Base-by-base conservation (phyloP, 2,797 vertebrate species). In the Graptemys geographica region DNA sequence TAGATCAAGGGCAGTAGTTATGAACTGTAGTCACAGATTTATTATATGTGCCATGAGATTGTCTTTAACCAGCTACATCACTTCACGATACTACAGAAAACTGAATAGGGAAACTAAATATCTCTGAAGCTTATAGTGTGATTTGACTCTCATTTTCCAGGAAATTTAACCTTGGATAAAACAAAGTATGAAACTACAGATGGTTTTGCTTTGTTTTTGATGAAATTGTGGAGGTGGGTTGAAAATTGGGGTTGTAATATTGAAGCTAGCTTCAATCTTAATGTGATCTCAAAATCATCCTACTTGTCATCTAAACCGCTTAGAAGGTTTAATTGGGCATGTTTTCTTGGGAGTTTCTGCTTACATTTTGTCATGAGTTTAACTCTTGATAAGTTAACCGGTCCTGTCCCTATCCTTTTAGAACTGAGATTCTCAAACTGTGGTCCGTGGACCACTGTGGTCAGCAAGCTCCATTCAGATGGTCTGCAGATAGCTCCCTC, bases 121-220 rank as follows among this genome's bases (percentile, higher is more conserved):
- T 79, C 12, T 0, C 0, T 82, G 13, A 12, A 37, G 8, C 8
- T 78, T 81, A 11, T 69, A 81, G 10, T 89, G 13, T 91, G 19
- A 79, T 51, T 5, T 92, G n/a, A 83, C 6, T 85, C 16, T 76
- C 76, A 87, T 15, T 44, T 7, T 81, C 25, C 25, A 81, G 80
- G 8, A 72, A 72, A 72, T 41, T 11, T 72, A 23, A 37, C 21
- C n/a, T 41, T 72, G 69, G 10, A 41, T 37, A 72, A 72, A 72
- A 41, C 37, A 72, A 25, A 72, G n/a, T 21, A 6, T 72, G n/a
- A 72, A 41, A 41, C 21, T 72, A 72, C 69, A 72, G 37, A 41
- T 41, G n/a, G 69, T 41, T 72, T 41, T 41, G 69, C 69, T 72
- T 72, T 72, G 69, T 72, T 69, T 69, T 27, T 74, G 18, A 23